These are phyloP conservation scores for Catotricha subobsoleta DNA, from an alignment of 2,888 invertebrate species.

Conservation along the genomic window DNA sequence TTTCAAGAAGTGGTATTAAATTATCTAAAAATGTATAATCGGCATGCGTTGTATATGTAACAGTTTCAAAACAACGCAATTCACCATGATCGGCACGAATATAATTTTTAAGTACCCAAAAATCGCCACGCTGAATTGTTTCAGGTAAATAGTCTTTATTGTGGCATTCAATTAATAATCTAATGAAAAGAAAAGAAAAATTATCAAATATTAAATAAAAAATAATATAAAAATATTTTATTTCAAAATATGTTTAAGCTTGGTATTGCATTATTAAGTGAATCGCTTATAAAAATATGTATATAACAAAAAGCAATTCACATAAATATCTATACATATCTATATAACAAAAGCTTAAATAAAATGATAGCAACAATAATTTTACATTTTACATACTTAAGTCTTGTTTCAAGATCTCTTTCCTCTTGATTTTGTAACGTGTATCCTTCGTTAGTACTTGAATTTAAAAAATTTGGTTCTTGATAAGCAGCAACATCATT, in stretches of 20 bases:
- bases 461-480: constrained; percentile 17
- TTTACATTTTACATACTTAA: constrained; percentile 17
- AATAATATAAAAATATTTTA: not conserved
- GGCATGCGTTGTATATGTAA: constrained; percentile 85
- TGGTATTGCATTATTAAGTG: too few relatives aligned
- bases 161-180: constrained; percentile 40
- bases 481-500: constrained; percentile 5
- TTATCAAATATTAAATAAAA: not conserved
- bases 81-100: constrained; percentile 51
- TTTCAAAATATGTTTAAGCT: too few relatives aligned
- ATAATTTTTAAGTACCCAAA: constrained; percentile 80
- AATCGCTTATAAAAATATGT: too few relatives aligned
- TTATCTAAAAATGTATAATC: constrained; percentile 85
- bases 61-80: constrained; percentile 59
- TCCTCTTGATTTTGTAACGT: constrained; percentile 21
- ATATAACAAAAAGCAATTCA: too few relatives aligned
- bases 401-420: constrained; percentile 27
- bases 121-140: constrained; percentile 57
- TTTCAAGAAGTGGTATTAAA: constrained; percentile 61
- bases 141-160: constrained; percentile 41
- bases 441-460: constrained; percentile 21
- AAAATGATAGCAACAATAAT: not conserved
- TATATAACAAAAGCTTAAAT: not conserved
- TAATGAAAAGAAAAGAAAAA: constrained; percentile 19
- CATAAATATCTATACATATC: too few relatives aligned